Evolutionary conservation across 2,888 invertebrate genomes (phyloP), one percentile per base, ranked within the genome.

Genomic region (Fissipunctia ypsillon): DNA sequence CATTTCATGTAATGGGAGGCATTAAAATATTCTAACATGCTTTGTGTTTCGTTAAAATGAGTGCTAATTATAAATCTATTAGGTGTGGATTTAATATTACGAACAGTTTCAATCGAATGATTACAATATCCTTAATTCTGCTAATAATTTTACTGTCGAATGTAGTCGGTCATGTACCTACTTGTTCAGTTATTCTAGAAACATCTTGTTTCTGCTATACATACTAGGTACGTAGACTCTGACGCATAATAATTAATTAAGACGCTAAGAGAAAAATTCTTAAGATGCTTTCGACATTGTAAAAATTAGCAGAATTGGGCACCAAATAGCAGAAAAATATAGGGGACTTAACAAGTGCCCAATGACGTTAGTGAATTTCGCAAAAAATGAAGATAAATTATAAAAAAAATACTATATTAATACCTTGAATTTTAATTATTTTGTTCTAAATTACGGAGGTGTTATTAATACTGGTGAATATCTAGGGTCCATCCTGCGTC

Each of bases 401-500:
- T n/a, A n/a, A n/a, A 83, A 78, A 81, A 76, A 80, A 85, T 78
- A 81, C 76, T 80, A 71, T 84, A 69, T 78, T 81, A 85, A 83
- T 87, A 87, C 87, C 87, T 87, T 87, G 87, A 66, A 83, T 80
- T 73, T 68, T 79, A 85, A 80, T 76, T 75, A 78, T 79, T 76
- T 78, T 80, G 75, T 80, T 84, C 80, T 84, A 83, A 84, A 67
- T 83, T 83, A 87, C 80, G 77, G 71, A 85, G 87, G 69, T 84
- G 87, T 80, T 78, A 79, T 72, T 87, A 87, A 87, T 88, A 87
- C 84, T 87, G 88, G 69, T 84, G 88, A 78, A 83, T 84, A 85
- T 84, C 74, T 84, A 88, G 81, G 78, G 69, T 88, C 87, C 88
- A 84, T 88, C 83, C 83, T 88, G 84, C 73, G 84, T 72, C 45